These are phyloP conservation scores for Eristalis arbustorum DNA, from an alignment of 2,888 invertebrate species.

Conservation along the genomic window DNA sequence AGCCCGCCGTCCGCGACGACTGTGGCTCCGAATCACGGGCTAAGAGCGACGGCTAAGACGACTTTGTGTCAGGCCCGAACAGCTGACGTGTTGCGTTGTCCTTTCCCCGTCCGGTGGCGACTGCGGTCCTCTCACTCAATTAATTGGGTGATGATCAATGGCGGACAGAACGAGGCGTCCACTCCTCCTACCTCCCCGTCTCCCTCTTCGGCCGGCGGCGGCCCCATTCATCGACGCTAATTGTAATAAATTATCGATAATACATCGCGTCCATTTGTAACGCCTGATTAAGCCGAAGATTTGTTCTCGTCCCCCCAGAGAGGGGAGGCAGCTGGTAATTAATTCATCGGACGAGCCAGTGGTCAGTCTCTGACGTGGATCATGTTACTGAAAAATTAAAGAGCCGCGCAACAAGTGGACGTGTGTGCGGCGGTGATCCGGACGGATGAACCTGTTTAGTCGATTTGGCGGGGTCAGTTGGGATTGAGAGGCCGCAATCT, in stretches of 20 bases:
- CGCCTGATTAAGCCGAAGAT: slow-evolving; percentile 61
- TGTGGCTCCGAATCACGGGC: background rate
- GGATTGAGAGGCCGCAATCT: background rate
- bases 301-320: slow-evolving; percentile 24
- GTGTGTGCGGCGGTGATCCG: background rate
- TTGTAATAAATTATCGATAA: slow-evolving; percentile 65
- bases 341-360: background rate
- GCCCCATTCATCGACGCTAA: slow-evolving; percentile 51
- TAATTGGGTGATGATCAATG: slow-evolving; percentile 71
- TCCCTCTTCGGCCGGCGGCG: background rate
- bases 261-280: slow-evolving; percentile 51
- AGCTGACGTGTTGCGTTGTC: slow-evolving; percentile 33
- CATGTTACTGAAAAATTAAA: slow-evolving; percentile 45
- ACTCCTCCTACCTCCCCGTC: no score
- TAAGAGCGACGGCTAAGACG: slow-evolving; percentile 50
- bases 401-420: slow-evolving; percentile 24
- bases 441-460: slow-evolving; percentile 35
- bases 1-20: background rate
- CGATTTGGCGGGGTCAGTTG: background rate
- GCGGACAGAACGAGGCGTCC: slow-evolving; percentile 7
- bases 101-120: background rate
- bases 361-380: slow-evolving; percentile 31
- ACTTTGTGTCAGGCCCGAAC: slow-evolving; percentile 57
- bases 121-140: slow-evolving; percentile 12
- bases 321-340: background rate